These are phyloP conservation scores for Catostomus latipinnis DNA, from an alignment of 2,797 vertebrate species.

Conservation along the genomic window DNA sequence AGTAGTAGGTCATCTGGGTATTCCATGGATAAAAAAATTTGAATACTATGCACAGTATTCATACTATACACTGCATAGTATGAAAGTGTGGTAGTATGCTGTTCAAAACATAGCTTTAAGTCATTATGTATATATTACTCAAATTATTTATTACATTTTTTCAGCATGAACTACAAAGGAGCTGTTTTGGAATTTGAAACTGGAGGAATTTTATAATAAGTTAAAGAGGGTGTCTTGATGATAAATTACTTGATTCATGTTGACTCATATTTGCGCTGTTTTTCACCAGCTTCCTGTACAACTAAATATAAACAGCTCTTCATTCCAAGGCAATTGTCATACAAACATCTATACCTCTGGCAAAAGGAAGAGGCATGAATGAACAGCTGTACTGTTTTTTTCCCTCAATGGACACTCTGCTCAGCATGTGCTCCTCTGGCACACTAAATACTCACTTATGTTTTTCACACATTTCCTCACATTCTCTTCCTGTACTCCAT, in stretches of 20 bases:
- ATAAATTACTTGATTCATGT: neutral
- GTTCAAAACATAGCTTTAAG: neutral
- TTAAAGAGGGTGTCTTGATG: neutral
- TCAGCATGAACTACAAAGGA: neutral
- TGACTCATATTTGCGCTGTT: neutral
- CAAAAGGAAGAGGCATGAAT: conserved; percentile 57
- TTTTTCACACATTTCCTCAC: conserved; percentile 40
- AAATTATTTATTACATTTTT: neutral
- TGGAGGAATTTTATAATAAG: neutral
- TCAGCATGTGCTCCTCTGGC: conserved; percentile 79
- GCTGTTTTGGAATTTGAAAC: neutral
- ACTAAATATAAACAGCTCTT: neutral
- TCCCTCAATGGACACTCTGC: conserved; percentile 43
- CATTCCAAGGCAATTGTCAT: neutral
- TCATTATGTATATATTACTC: conserved; percentile 5
- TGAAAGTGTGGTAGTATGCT: too few species aligned
- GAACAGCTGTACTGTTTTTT: conserved; percentile 58
- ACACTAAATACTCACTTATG: conserved; percentile 57
- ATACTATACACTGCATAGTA: too few species aligned
- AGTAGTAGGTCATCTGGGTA: too few species aligned
- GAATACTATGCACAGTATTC: too few species aligned
- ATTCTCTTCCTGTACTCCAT: neutral
- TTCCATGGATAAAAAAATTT: too few species aligned
- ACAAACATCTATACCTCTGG: neutral
- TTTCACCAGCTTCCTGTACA: neutral